Evolutionary conservation across 2,113 vertebrate species (phyloP), one percentile per base, ranked within the genome.

Genomic region (Menura novaehollandiae): DNA sequence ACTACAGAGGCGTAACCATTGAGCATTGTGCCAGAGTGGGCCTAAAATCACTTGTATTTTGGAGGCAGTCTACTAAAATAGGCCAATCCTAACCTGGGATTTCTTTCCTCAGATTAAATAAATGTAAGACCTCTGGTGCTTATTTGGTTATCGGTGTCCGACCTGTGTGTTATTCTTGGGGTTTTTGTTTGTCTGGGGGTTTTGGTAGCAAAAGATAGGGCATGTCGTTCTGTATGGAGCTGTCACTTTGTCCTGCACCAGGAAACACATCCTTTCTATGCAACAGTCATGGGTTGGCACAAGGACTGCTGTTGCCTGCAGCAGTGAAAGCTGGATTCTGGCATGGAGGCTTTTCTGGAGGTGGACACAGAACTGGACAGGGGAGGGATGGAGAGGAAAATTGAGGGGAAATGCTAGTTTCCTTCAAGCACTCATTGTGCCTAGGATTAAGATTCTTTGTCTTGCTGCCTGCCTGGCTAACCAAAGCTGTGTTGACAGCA

Each of bases 401-500:
- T 47, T 59, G 52, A 84, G 60, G n/a, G 26, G 18, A 68, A 76
- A 52, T 49, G 21, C 58, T 67, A 15, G 10, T 89, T 92, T 84
- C 51, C 51, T 78, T 94, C 68, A 68, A 90, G 53, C 0, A 0
- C 17, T 73, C 1, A 0, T 66, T 67, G 75, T 95, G 90, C 73
- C 89, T 91, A 51, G 71, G 63, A 69, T 88, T 81, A 28, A 81
- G 49, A 56, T 43, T 60, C 60, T 90, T 73, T 85, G 23, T 92
- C 32, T 87, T 81, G 52, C 71, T 95, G 77, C 81, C 85, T 78
- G 53, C 46, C 79, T 84, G 90, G 73, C 73, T 91, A 73, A 88
- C 90, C 67, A 89, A 87, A 95, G 72, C 68, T 74, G 26, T 52
- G 74, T 20, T 94, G 91, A 90, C 88, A 88, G 81, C 85, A 91